Conservation (phyloP, 2,888 invertebrate species). For the Sphaerophoria rueppellii region DNA sequence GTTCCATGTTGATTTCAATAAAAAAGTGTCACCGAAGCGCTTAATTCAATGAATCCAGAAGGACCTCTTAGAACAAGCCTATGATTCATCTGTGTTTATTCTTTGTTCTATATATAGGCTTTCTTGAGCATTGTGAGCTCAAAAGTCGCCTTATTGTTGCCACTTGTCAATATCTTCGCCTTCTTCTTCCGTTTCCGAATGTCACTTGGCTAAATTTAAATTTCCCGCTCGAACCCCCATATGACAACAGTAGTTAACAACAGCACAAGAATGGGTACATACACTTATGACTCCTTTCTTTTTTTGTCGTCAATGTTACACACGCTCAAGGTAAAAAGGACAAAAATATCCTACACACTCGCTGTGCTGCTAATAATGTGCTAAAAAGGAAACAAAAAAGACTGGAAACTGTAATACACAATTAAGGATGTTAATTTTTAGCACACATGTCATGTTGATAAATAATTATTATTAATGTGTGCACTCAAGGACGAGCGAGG, state of each 20-base stretch:
- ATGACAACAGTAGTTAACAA: constrained; percentile 25
- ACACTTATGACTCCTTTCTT: constrained; percentile 35
- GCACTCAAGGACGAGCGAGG: background rate
- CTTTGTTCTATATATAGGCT: background rate
- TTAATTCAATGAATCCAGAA: constrained; percentile 47
- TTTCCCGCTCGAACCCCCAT: constrained; percentile 42
- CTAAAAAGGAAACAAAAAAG: background rate
- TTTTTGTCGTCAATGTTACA: constrained; percentile 14
- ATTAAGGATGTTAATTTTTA: constrained; percentile 73
- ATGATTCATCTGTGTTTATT: constrained; percentile 18
- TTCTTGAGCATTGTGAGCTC: background rate
- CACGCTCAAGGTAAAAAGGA: constrained; percentile 36
- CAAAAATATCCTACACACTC: constrained; percentile 35
- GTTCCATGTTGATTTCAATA: background rate
- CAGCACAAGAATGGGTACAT: background rate
- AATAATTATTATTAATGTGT: constrained; percentile 69
- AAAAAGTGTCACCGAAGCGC: constrained; percentile 49
- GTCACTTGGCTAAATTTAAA: constrained; percentile 71
- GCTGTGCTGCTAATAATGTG: constrained; percentile 66
- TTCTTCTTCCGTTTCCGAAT: background rate
- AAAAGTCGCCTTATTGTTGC: constrained; percentile 49
- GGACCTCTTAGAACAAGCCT: background rate
- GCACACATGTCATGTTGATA: constrained; percentile 73
- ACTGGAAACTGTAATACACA: constrained; percentile 44
- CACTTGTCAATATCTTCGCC: constrained; percentile 41